phyloP scores from a whole-genome alignment of 2,888 invertebrate species.

The Papilio elwesi region DNA sequence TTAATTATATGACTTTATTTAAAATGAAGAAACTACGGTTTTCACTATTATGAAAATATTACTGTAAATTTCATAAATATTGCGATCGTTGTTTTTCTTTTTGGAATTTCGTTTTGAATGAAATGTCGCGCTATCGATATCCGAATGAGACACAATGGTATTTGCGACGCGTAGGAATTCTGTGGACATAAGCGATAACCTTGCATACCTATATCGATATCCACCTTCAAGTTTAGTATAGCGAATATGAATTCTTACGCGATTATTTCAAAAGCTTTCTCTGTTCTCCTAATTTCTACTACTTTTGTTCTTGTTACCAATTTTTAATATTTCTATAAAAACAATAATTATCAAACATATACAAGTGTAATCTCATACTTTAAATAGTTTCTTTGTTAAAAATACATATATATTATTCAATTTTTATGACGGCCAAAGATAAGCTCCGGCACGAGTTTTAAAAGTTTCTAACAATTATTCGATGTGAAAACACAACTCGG shows the following conservation, averaged over 20 bases:
- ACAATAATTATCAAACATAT: conserved; percentile 17
- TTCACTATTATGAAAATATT: not conserved
- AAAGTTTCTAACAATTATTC: conserved; percentile 43
- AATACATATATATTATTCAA: conserved; percentile 4
- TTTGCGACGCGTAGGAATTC: not conserved
- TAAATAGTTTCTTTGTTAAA: conserved; percentile 12
- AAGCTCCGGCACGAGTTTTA: conserved; percentile 11
- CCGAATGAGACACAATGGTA: not conserved
- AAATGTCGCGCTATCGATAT: not conserved
- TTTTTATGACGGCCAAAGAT: conserved; percentile 18
- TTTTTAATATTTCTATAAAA: conserved; percentile 6
- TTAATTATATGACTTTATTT: too few species aligned
- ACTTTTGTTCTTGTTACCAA: conserved; percentile 12
- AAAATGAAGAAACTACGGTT: too few species aligned
- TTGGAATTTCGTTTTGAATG: not conserved
- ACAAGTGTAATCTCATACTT: conserved; percentile 13
- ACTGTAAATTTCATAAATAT: not conserved
- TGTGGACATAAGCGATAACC: not conserved
- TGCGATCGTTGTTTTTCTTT: not conserved
- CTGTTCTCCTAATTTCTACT: not conserved
- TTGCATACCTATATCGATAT: not conserved
- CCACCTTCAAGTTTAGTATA: too few species aligned
- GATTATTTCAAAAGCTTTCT: not conserved
- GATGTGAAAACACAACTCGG: conserved; percentile 40
- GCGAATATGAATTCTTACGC: not conserved